Conservation (phyloP, 2,113 vertebrate genomes). For the Melanotaenia duboulayi region DNA sequence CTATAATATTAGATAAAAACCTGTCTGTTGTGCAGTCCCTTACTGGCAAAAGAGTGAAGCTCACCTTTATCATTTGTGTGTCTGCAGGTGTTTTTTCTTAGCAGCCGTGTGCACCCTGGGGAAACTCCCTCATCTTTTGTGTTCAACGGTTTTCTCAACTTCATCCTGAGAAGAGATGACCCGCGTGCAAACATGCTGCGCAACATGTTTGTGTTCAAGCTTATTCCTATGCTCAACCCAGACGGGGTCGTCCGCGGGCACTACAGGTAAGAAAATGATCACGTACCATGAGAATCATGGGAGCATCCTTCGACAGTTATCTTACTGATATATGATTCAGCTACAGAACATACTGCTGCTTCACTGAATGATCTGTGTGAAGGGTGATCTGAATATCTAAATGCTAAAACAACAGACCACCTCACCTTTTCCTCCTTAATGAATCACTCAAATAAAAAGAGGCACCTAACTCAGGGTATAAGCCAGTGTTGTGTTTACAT, state of each 20-base stretch:
- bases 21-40: not conserved
- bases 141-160: constrained; percentile 96
- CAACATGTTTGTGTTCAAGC: constrained; percentile 95
- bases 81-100: constrained; percentile 93
- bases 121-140: constrained; percentile 98
- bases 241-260: constrained; percentile 95
- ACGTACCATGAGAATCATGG: not conserved
- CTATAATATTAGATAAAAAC: not conserved
- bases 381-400: no score
- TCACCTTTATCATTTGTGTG: not conserved
- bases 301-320: not conserved
- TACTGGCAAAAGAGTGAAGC: not conserved
- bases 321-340: no score
- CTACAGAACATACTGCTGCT: no score
- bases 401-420: no score
- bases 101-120: constrained; percentile 95
- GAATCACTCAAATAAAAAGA: no score
- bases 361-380: no score
- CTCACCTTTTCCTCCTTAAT: no score
- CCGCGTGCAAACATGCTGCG: constrained; percentile 91
- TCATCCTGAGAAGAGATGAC: constrained; percentile 93
- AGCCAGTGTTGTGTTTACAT: no score
- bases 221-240: constrained; percentile 97
- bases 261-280: constrained; percentile 86
- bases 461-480: no score